A percentile compares a stretch with the other conserved stretches of the same genome.
phyloP scores from a whole-genome alignment of 2,797 vertebrate species.

The Choloepus didactylus region DNA sequence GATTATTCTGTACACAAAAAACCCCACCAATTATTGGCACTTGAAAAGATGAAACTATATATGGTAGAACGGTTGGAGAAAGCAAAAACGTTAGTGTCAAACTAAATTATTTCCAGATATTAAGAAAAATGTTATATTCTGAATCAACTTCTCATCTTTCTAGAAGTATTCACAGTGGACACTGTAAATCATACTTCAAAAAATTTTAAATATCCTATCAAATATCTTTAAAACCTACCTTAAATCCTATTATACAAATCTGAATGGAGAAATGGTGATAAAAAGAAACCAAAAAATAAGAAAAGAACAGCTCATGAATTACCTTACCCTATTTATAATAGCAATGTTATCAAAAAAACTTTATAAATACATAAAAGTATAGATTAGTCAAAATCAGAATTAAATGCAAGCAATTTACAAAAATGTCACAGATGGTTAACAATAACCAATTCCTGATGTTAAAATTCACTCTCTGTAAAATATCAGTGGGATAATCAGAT shows the following conservation, averaged over 20 bases:
- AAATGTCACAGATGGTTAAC: background rate
- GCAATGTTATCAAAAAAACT: constrained; percentile 24
- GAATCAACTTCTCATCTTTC: background rate
- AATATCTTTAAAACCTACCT: background rate
- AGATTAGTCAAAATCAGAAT: background rate
- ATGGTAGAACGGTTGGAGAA: background rate
- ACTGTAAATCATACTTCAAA: background rate
- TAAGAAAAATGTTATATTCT: constrained; percentile 5
- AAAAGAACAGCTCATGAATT: background rate
- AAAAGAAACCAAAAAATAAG: constrained; percentile 14
- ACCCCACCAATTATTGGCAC: background rate
- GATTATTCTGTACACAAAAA: background rate
- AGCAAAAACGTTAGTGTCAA: constrained; percentile 13
- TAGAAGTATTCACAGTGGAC: background rate
- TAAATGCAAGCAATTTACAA: background rate
- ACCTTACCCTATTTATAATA: background rate
- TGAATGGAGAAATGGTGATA: background rate
- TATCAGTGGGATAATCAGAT: background rate
- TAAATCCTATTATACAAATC: background rate
- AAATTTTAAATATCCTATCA: constrained; percentile 30
- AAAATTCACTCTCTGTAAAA: constrained; percentile 3
- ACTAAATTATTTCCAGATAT: background rate
- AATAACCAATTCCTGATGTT: background rate
- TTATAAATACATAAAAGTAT: background rate
- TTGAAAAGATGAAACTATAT: background rate